A percentile compares a stretch with the other conserved stretches of the same genome.
Conservation (phyloP, 1,140 invertebrate genomes). For the Euura lappo region DNA sequence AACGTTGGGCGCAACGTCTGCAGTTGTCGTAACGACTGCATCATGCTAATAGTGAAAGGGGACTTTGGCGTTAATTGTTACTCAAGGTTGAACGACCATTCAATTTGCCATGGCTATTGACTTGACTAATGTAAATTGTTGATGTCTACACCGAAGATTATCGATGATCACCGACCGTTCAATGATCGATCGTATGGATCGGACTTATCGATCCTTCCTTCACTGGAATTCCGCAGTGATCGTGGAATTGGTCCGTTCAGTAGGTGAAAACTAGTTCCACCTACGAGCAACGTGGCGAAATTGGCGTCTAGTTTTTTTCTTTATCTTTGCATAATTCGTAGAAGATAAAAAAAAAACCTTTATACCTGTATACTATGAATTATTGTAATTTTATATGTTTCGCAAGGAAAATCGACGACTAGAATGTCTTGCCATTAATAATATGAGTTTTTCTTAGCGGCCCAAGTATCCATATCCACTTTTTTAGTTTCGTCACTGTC, state of each 20-base stretch:
- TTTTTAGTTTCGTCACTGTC: too few species aligned
- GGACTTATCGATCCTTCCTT: neutral
- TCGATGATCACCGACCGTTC: neutral
- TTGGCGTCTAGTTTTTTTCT: too few species aligned
- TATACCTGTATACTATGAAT: neutral
- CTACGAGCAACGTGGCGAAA: too few species aligned
- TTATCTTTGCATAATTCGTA: too few species aligned
- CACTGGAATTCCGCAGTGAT: neutral
- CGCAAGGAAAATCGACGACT: neutral
- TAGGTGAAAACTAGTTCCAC: too few species aligned
- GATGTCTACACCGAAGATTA: neutral
- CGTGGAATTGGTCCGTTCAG: too few species aligned
- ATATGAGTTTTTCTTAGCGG: too few species aligned
- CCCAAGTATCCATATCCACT: too few species aligned
- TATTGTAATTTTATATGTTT: neutral
- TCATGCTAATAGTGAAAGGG: neutral
- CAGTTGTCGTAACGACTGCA: neutral
- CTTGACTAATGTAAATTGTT: neutral
- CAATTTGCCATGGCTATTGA: neutral
- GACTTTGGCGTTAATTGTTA: neutral
- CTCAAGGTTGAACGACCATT: slow-evolving; percentile 3
- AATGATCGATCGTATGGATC: neutral
- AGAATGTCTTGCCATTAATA: too few species aligned
- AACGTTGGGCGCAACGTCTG: too few species aligned
- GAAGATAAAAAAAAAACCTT: too few species aligned